These are phyloP conservation scores for Drosophila phalerata DNA, from an alignment of 2,888 invertebrate genomes.

Conservation along the genomic window DNA sequence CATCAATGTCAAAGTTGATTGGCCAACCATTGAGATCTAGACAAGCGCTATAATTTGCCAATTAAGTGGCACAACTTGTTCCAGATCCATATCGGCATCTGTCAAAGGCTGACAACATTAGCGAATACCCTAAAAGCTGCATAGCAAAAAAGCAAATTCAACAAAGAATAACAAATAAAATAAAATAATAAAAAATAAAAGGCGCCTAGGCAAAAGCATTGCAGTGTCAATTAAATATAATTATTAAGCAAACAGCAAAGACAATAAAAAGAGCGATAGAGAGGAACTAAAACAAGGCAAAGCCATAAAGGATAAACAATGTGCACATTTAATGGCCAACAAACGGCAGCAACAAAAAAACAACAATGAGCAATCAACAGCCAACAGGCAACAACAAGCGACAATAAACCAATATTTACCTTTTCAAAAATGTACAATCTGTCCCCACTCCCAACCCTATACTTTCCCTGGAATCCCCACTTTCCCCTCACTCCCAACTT, in stretches of 20 bases:
- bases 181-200: conserved; percentile 10
- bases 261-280: conserved; percentile 6
- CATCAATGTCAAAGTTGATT: conserved; percentile 79
- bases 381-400: conserved; percentile 37
- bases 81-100: conserved; percentile 57
- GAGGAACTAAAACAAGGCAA: conserved; percentile 59
- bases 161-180: conserved; percentile 18
- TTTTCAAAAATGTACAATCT: conserved; percentile 50
- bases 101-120: conserved; percentile 69
- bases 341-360: conserved; percentile 29
- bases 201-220: conserved; percentile 45
- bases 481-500: background rate
- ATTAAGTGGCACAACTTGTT: conserved; percentile 62
- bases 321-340: conserved; percentile 53
- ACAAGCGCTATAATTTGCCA: conserved; percentile 78
- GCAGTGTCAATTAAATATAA: conserved; percentile 69
- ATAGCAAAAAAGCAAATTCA: conserved; percentile 10
- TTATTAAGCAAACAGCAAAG: conserved; percentile 53
- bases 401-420: conserved; percentile 66
- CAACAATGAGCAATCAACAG: conserved; percentile 18
- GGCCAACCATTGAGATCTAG: conserved; percentile 68
- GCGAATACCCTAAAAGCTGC: conserved; percentile 31
- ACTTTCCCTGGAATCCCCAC: no score
- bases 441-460: background rate
- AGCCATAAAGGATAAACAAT: conserved; percentile 72